Conservation (phyloP, 2,113 vertebrate genomes). For the Mionectes macconnelli region DNA sequence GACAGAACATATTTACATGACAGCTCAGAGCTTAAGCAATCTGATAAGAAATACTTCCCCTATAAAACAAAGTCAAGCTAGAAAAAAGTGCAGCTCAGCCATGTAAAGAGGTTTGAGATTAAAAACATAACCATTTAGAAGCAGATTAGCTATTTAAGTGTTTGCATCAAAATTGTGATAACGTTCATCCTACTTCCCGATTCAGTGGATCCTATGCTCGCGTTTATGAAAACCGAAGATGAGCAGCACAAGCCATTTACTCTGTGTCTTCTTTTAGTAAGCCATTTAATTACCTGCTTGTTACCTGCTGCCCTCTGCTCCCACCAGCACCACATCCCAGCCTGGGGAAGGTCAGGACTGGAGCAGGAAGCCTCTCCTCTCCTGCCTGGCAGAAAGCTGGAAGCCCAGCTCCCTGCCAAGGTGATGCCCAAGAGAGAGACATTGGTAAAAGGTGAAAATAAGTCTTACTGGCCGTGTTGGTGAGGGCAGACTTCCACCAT, state of each 20-base stretch:
- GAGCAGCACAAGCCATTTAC: not conserved
- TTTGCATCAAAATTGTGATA: not conserved
- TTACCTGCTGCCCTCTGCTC: not conserved
- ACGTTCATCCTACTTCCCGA: not conserved
- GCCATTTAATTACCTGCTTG: not conserved
- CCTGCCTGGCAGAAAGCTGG: not conserved
- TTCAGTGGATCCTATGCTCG: not conserved
- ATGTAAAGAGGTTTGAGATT: slow-evolving; percentile 48
- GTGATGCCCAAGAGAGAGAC: not conserved
- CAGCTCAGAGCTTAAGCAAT: slow-evolving; percentile 68
- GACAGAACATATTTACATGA: slow-evolving; percentile 68
- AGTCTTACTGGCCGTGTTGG: not conserved
- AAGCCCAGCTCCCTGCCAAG: not conserved
- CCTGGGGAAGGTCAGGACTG: not conserved
- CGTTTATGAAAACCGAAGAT: not conserved
- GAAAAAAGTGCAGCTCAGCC: slow-evolving; percentile 29
- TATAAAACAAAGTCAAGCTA: slow-evolving; percentile 62
- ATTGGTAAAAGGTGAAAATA: not conserved
- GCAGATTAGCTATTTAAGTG: slow-evolving; percentile 31
- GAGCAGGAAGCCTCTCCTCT: not conserved
- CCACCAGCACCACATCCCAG: accelerated
- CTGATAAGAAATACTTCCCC: slow-evolving; percentile 71
- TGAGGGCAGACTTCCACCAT: accelerated
- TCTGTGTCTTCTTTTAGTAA: not conserved
- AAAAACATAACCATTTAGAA: slow-evolving; percentile 42